Evolutionary conservation across 2,888 invertebrate species (phyloP).

Genomic region (Dioctria rufipes): DNA sequence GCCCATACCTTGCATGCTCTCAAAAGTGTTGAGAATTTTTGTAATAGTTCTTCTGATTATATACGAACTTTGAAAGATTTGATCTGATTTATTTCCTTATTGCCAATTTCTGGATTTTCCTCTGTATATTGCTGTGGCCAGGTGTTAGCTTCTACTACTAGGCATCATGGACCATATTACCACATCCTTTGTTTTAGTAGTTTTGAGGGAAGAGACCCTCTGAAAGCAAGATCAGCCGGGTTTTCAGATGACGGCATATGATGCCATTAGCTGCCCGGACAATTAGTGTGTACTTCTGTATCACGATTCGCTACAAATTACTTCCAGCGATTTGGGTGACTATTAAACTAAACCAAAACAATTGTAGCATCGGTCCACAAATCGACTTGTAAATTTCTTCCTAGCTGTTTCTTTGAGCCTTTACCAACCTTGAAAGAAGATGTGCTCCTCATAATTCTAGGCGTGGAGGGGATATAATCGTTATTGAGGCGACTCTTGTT

Average conservation of each 20-base stretch:
- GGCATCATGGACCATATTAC: no score
- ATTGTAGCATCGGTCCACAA: conserved; percentile 60
- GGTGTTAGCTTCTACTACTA: no score
- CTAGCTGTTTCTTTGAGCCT: neutral
- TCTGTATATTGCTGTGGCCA: no score
- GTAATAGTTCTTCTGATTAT: no score
- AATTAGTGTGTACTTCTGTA: neutral
- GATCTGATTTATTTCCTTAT: no score
- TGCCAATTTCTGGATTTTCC: no score
- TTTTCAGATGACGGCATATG: neutral
- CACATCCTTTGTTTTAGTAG: no score
- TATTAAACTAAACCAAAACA: neutral
- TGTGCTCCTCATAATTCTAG: neutral
- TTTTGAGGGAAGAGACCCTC: no score
- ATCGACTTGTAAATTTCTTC: neutral
- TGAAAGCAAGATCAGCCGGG: neutral
- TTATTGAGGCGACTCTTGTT: conserved; percentile 9
- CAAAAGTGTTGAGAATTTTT: no score
- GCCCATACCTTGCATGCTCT: no score
- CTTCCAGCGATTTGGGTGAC: neutral
- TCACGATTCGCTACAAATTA: neutral
- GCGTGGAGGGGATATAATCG: neutral
- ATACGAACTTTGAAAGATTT: no score
- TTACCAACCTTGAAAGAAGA: neutral
- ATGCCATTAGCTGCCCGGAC: neutral